Conservation (phyloP, 2,888 invertebrate species). For the Heliconius ismenius region DNA sequence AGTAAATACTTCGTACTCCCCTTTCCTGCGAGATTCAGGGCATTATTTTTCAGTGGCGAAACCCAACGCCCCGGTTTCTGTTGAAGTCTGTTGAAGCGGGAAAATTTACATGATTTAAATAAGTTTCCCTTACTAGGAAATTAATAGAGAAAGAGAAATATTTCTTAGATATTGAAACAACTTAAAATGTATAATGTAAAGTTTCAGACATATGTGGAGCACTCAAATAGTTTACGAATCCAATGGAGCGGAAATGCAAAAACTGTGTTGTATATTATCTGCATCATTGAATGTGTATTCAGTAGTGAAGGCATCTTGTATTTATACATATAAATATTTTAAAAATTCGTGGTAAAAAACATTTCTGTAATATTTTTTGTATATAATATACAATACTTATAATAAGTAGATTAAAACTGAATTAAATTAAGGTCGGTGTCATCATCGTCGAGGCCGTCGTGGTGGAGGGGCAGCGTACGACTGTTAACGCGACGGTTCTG, state of each 20-base stretch:
- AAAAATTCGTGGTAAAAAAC: not conserved
- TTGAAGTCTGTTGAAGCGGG: no score
- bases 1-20: no score
- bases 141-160: not conserved
- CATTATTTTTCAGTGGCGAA: no score
- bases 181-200: slow-evolving; percentile 1
- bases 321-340: slow-evolving; percentile 3
- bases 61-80: no score
- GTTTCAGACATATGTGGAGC: not conserved
- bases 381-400: no score
- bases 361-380: not conserved
- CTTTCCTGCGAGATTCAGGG: no score
- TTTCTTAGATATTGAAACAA: not conserved
- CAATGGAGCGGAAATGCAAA: slow-evolving; percentile 19
- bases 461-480: no score
- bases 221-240: slow-evolving; percentile 6
- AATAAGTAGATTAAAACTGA: not conserved
- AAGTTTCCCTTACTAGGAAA: no score
- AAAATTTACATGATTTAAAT: no score
- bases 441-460: no score
- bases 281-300: slow-evolving; percentile 24
- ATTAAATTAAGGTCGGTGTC: no score
- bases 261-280: slow-evolving; percentile 23
- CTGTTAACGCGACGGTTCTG: no score
- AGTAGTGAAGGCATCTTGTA: slow-evolving; percentile 15